phyloP scores from a whole-genome alignment of 2,113 vertebrate genomes.

The Saccopteryx leptura region DNA sequence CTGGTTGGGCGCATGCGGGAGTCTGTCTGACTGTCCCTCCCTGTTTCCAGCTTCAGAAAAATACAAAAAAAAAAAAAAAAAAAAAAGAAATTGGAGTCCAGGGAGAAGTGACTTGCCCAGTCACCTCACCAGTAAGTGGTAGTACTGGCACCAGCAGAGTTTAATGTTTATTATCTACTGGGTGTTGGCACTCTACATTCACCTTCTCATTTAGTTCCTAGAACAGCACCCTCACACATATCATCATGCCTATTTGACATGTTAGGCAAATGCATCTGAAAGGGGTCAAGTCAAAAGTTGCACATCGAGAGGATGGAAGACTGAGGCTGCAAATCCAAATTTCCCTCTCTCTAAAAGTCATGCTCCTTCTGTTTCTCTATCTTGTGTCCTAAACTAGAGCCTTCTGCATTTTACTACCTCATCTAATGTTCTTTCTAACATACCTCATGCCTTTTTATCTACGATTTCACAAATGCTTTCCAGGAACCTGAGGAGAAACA shows the following conservation, averaged over 20 bases:
- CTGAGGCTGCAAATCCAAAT: not conserved
- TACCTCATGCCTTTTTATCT: not conserved
- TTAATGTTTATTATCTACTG: not conserved
- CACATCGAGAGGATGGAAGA: not conserved
- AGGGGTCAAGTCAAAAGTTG: not conserved
- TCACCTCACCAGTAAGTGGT: not conserved
- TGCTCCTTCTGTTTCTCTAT: not conserved
- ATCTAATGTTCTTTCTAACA: not conserved
- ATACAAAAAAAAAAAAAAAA: too few relatives aligned
- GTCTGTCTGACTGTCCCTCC: too few relatives aligned
- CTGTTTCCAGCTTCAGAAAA: too few relatives aligned
- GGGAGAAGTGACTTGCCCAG: not conserved
- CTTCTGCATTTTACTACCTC: not conserved
- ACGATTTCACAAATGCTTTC: not conserved
- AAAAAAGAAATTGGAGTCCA: not conserved
- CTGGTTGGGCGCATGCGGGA: too few relatives aligned
- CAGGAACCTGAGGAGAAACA: not conserved
- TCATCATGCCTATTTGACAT: not conserved
- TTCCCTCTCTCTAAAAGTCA: not conserved
- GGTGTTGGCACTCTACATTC: not conserved
- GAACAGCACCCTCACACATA: not conserved
- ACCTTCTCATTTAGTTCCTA: not conserved
- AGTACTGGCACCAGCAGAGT: not conserved
- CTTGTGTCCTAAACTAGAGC: not conserved
- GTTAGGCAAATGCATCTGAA: not conserved